Evolutionary conservation across 1,140 invertebrate species (phyloP).

Genomic region (Trichonephila inaurata): DNA sequence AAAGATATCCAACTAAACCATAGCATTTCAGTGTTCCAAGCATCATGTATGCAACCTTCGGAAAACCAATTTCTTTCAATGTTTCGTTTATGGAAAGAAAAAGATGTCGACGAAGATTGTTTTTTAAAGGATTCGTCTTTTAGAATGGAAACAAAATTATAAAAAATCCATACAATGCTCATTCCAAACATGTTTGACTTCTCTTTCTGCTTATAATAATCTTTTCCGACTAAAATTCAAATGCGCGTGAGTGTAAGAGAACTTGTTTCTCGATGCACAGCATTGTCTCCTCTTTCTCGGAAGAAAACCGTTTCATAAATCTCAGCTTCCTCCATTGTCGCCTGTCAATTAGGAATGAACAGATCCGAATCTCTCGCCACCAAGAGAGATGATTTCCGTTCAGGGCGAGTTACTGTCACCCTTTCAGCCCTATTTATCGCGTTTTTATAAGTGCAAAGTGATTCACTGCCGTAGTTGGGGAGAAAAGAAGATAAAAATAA

Average conservation of each 20-base stretch:
- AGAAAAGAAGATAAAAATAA: slow-evolving; percentile 9
- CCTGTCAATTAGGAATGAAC: slow-evolving; percentile 18
- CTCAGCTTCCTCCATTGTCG: neutral
- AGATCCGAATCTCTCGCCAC: neutral
- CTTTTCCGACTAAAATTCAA: too few relatives aligned
- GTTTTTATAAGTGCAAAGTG: neutral
- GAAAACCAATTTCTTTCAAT: too few relatives aligned
- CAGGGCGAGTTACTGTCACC: neutral
- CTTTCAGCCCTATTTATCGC: neutral
- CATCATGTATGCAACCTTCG: too few relatives aligned
- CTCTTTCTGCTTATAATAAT: too few relatives aligned
- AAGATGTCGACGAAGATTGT: too few relatives aligned
- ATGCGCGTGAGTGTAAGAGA: neutral
- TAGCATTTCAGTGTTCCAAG: too few relatives aligned
- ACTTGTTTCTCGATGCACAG: neutral
- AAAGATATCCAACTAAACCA: too few relatives aligned
- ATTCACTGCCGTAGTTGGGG: neutral
- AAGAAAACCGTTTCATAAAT: neutral
- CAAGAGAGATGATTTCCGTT: slow-evolving; percentile 10
- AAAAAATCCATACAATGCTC: too few relatives aligned
- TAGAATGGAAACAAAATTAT: too few relatives aligned
- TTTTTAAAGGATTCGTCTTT: too few relatives aligned
- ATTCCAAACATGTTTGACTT: too few relatives aligned
- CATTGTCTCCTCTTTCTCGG: neutral
- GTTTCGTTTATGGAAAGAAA: too few relatives aligned